phyloP scores from a whole-genome alignment of 2,888 invertebrate genomes.

The Melinaea marsaeus region DNA sequence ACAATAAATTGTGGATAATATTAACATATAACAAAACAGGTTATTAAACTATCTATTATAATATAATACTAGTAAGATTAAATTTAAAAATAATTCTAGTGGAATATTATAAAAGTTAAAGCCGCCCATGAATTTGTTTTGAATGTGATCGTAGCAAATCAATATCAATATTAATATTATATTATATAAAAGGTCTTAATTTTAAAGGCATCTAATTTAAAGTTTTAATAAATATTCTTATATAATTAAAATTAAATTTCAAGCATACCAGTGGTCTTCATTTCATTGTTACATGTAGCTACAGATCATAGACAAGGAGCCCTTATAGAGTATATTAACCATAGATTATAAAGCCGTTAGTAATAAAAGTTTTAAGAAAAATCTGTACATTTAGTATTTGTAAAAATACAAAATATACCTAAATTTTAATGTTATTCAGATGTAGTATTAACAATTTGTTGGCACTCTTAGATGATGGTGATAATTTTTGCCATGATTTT shows the following conservation, averaged over 20 bases:
- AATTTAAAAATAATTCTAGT: neutral
- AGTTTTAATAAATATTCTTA: too few species aligned
- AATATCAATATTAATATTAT: too few species aligned
- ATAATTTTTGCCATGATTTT: neutral
- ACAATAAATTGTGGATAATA: conserved; percentile 24
- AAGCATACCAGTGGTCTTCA: neutral
- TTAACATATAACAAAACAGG: conserved; percentile 17
- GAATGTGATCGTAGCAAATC: too few species aligned
- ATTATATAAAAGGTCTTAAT: too few species aligned
- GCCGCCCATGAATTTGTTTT: too few species aligned
- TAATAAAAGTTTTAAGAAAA: conserved; percentile 1
- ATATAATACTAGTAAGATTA: neutral
- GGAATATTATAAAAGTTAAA: too few species aligned
- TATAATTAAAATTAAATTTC: neutral
- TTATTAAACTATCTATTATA: conserved; percentile 17
- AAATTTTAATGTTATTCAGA: too few species aligned
- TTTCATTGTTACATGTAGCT: neutral
- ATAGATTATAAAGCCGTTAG: neutral
- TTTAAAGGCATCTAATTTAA: too few species aligned
- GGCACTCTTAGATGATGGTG: neutral
- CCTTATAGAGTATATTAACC: neutral
- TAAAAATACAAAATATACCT: conserved; percentile 3
- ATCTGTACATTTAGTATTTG: conserved; percentile 3
- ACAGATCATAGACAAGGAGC: neutral
- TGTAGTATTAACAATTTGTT: neutral